Percentiles rank a stretch among this genome's conserved stretches.
phyloP scores from a whole-genome alignment of 2,113 vertebrate species.

The Merops nubicus region DNA sequence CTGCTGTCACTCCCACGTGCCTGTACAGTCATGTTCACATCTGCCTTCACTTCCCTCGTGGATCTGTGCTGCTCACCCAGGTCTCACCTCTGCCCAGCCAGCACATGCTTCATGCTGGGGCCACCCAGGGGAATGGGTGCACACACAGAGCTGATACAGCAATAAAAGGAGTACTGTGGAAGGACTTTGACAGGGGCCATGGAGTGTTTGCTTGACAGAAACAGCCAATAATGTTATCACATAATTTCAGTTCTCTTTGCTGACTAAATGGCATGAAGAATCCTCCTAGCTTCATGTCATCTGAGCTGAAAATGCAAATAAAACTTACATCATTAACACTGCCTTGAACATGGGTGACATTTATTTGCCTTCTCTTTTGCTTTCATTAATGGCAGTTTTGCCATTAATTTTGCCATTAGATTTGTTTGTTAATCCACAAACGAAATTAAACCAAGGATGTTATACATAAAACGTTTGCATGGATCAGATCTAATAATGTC shows the following conservation, averaged over 20 bases:
- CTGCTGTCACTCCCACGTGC: background rate
- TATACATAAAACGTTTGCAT: background rate
- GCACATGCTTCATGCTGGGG: background rate
- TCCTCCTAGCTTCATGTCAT: background rate
- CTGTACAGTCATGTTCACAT: background rate
- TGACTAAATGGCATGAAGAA: background rate
- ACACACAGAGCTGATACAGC: background rate
- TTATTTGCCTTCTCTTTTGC: background rate
- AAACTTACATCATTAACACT: background rate
- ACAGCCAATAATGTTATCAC: background rate
- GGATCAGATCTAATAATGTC: slow-evolving; percentile 1
- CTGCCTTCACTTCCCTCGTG: background rate
- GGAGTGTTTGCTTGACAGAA: background rate
- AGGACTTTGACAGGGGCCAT: background rate
- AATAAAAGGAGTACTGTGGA: background rate
- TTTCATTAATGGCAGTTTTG: background rate
- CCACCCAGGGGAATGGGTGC: background rate
- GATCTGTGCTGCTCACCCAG: background rate
- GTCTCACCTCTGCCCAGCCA: background rate
- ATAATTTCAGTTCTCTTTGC: background rate
- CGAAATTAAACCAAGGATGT: background rate
- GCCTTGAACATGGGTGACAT: background rate
- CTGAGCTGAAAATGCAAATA: background rate
- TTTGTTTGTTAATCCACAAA: slow-evolving; percentile 26
- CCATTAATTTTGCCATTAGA: background rate